Evolutionary conservation across 2,888 invertebrate species (phyloP).

Genomic region (Euclidia mi): DNA sequence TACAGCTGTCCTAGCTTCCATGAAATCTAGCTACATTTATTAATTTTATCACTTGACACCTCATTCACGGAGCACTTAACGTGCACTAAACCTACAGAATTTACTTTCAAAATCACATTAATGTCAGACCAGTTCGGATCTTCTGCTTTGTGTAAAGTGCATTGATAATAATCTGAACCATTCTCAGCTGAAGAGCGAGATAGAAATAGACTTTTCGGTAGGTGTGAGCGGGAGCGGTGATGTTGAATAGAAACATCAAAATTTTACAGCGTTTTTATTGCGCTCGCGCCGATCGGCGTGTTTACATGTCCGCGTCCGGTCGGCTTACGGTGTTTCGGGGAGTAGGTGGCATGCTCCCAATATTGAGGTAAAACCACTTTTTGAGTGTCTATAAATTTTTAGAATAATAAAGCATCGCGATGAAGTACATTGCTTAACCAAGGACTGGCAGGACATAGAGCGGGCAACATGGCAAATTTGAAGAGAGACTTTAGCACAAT

Average conservation of each 20-base stretch:
- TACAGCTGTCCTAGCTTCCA: conserved; percentile 59
- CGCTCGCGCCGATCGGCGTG: conserved; percentile 79
- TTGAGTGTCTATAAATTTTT: conserved; percentile 43
- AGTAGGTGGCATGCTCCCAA: conserved; percentile 65
- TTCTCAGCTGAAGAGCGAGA: conserved; percentile 76
- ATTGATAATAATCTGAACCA: conserved; percentile 88
- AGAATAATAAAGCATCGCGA: conserved; percentile 43
- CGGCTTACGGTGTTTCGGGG: conserved; percentile 60
- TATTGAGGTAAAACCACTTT: conserved; percentile 61
- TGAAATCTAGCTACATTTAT: conserved; percentile 79
- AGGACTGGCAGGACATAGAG: no score
- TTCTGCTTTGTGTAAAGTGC: conserved; percentile 90
- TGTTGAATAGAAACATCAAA: conserved; percentile 89
- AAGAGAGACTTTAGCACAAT: no score
- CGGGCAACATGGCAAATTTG: no score
- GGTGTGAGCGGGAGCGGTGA: conserved; percentile 63
- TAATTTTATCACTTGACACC: conserved; percentile 88
- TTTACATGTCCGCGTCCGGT: conserved; percentile 86
- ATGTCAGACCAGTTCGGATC: conserved; percentile 83
- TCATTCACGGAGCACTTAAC: conserved; percentile 81
- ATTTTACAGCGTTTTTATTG: conserved; percentile 90
- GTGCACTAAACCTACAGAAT: conserved; percentile 84
- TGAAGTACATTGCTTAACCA: no score
- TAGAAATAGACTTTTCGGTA: conserved; percentile 30
- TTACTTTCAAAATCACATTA: conserved; percentile 88